phyloP scores from a whole-genome alignment of 2,113 vertebrate genomes.

The Nyctibius bracteatus region DNA sequence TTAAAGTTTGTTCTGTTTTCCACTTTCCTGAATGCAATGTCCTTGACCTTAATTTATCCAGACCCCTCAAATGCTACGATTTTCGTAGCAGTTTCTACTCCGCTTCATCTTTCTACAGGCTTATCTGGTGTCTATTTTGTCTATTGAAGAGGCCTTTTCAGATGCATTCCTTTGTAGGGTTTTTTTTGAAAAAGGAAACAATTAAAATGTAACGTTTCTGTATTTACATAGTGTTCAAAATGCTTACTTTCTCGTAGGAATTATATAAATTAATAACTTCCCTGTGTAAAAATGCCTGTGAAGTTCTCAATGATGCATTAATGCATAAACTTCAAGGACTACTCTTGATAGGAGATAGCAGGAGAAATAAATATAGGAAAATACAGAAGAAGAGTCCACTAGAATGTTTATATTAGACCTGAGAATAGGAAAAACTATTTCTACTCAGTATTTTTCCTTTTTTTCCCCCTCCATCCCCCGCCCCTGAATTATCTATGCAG shows the following conservation, averaged over 20 bases:
- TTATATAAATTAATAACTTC: background rate
- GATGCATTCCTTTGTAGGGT: background rate
- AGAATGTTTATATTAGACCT: background rate
- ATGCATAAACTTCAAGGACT: background rate
- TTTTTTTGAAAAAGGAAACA: background rate
- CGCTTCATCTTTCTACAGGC: background rate
- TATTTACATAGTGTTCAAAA: background rate
- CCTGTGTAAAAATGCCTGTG: background rate
- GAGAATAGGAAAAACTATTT: background rate
- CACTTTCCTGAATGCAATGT: background rate
- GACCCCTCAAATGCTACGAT: background rate
- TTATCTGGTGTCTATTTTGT: background rate
- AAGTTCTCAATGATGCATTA: background rate
- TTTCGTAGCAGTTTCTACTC: background rate
- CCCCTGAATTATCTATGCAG: background rate
- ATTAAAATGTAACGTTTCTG: background rate
- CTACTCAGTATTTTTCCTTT: background rate
- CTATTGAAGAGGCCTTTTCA: background rate
- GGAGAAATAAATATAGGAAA: background rate
- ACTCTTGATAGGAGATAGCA: background rate
- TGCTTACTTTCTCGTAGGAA: background rate
- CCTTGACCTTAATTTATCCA: background rate
- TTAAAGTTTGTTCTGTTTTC: background rate
- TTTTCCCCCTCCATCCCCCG: no score
- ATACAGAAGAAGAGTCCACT: background rate